Base-by-base conservation (phyloP, 2,888 invertebrate species). In the Epinotia brunnichana region DNA sequence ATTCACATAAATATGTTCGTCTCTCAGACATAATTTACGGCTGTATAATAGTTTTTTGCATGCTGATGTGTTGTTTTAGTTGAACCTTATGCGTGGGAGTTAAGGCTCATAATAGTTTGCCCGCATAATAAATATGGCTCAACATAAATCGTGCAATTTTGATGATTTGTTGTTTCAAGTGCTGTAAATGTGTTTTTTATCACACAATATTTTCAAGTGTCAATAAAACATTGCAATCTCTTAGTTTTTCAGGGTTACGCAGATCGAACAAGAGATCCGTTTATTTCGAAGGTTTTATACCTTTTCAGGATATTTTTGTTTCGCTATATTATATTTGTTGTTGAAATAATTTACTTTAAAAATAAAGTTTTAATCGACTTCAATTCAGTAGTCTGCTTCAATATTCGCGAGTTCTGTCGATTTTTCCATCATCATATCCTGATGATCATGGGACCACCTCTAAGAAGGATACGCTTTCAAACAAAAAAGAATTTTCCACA, bases 171-270 rank as follows among this genome's bases (percentile, higher is more conserved):
- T 62, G 4, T 62, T 48, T 48, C 48, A 29, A 62, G n/a, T 13
- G 48, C 29, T 48, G n/a, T 63, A 63, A 63, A 63, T 51, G 17
- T 63, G 21, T 64, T 64, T 57, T 62, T 54, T 64, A 64, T 64
- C 15, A 17, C 59, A 54, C 53, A 54, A 63, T 54, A 35, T 64
- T 64, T 53, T 64, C 21, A 54, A 53, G 53, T 64, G 39, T 39
- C 53, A 35, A 64, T 64, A 54, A 64, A 64, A 64, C 15, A 53
- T 64, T 19, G 64, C 39, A 64, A 64, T 64, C 15, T 64, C 53
- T 64, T 64, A 64, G 39, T 17, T 35, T 29, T 64, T 53, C 54
- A 39, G 3, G 19, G 53, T 48, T 29, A 5, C 51, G 17, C 4
- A 48, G 3, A 15, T 51, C 3, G 10, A 29, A 11, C 7, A 2